phyloP scores from a whole-genome alignment of 2,797 vertebrate genomes.

The Cephalopachus bancanus region DNA sequence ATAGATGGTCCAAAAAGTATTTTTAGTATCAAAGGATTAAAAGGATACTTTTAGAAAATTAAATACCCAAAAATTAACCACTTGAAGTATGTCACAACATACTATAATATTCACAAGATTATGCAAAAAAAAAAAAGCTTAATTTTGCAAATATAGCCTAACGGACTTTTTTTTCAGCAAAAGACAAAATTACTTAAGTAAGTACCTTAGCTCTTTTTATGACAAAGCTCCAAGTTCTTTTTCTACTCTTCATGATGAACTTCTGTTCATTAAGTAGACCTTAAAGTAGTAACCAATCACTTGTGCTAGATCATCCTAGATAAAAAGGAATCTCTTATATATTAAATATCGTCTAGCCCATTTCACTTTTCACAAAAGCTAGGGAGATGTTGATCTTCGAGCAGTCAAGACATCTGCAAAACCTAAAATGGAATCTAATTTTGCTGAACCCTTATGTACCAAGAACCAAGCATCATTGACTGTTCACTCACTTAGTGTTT shows the following conservation, averaged over 20 bases:
- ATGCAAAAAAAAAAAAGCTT: not conserved
- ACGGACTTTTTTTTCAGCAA: not conserved
- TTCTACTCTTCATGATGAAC: not conserved
- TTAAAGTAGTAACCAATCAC: not conserved
- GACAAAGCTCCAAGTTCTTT: not conserved
- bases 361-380: not conserved
- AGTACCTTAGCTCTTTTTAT: constrained; percentile 3
- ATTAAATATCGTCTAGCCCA: not conserved
- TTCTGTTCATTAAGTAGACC: not conserved
- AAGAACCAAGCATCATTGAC: not conserved
- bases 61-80: not conserved
- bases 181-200: not conserved
- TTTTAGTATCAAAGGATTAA: not conserved
- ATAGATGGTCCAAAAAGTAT: not conserved
- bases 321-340: not conserved
- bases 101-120: not conserved
- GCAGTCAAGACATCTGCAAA: not conserved
- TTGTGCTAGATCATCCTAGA: not conserved
- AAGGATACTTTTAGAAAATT: not conserved
- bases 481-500: not conserved
- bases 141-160: constrained; percentile 22
- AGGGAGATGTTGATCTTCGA: not conserved
- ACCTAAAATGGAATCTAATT: constrained; percentile 28
- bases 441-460: not conserved
- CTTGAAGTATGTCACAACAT: not conserved